Evolutionary conservation across 1,140 invertebrate genomes (phyloP), one percentile per base, ranked within the genome.

Genomic region (Diorhabda sublineata): DNA sequence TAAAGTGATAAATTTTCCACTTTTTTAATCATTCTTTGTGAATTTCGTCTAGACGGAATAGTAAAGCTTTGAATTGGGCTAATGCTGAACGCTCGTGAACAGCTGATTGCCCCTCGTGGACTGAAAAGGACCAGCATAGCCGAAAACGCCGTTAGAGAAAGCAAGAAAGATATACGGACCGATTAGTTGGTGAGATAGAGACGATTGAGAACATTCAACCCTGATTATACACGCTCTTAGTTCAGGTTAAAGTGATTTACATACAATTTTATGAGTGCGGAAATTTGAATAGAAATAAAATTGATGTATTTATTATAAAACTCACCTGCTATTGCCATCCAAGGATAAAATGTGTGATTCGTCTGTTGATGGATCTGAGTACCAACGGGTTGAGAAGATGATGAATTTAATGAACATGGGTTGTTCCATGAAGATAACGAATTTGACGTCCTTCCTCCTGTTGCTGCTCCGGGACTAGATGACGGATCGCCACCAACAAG

Each of bases 321-420:
- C 91, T 91, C 83, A 96, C 95, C 95, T 95, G 95, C 94, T 87
- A 97, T 96, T 85, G 94, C 94, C 95, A 97, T 97, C 95, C 95
- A 96, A 72, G 95, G 95, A 85, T 97, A 97, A 86, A 97, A 96
- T 79, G 94, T 96, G 87, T 96, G 94, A 83, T 92, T 95, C 81
- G 88, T 88, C 84, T 94, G 92, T 83, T 94, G 92, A 80, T 93
- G 92, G 74, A 93, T 89, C 82, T 93, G 93, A 58, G 92, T 89
- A 63, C 89, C 89, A 69, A 90, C 89, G 76, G 90, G 88, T 82
- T 92, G 90, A 73, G 87, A 85, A 59, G 91, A 87, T 70, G 90
- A 87, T 64, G 91, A 87, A 81, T 89, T 91, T 74, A 92, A 84
- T 70, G 88, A 88, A 84, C 92, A 94, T 80, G 91, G 91, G 84